Percentiles rank a stretch among this genome's conserved stretches.
phyloP scores from a whole-genome alignment of 2,113 vertebrate species.

The Patagioenas fasciata region DNA sequence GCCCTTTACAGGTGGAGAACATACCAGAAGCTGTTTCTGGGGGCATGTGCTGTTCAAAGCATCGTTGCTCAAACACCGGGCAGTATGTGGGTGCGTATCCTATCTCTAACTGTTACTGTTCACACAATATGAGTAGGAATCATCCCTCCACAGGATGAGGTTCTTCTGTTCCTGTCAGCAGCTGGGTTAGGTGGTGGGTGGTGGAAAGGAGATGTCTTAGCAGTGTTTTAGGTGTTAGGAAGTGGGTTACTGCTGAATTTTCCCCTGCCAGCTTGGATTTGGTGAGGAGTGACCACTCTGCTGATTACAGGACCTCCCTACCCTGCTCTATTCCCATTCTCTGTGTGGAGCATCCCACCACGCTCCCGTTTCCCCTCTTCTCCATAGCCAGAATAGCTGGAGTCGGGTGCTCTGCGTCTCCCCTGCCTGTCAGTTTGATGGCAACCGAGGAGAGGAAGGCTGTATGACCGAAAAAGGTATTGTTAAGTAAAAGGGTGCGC shows the following conservation, averaged over 20 bases:
- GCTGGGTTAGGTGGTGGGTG: too few species aligned
- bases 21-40: neutral
- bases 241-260: too few species aligned
- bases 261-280: too few species aligned
- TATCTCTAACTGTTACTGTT: neutral
- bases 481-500: constrained; percentile 65
- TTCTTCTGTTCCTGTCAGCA: neutral
- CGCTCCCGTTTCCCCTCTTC: neutral
- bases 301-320: neutral
- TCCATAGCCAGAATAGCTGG: neutral
- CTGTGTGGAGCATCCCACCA: neutral
- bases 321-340: accelerated
- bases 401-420: constrained; percentile 60
- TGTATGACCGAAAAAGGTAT: constrained; percentile 83
- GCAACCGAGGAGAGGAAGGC: constrained; percentile 38
- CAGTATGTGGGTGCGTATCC: neutral
- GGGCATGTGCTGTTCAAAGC: neutral
- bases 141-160: neutral
- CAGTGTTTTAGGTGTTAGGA: too few species aligned
- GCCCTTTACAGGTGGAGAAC: neutral
- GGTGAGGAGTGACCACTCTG: neutral
- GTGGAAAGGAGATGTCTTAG: too few species aligned
- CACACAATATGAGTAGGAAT: neutral
- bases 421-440: constrained; percentile 5
- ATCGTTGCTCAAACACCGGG: accelerated